Conservation (phyloP, 2,797 vertebrate species). For the Delichon dasypus region DNA sequence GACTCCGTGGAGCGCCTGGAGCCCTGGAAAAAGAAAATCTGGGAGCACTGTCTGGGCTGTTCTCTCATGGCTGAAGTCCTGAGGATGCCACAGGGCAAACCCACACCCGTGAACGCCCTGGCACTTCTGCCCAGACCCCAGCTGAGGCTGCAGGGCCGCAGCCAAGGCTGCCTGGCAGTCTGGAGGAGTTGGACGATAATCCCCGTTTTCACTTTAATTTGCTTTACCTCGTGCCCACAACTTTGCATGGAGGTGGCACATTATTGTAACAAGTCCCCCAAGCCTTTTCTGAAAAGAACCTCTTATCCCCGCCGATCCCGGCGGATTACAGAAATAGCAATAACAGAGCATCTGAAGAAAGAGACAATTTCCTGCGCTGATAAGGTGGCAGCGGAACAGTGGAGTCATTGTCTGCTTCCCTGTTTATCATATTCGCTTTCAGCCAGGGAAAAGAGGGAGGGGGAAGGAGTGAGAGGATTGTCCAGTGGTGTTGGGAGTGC, state of each 20-base stretch:
- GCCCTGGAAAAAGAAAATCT: background rate
- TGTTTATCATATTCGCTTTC: constrained; percentile 52
- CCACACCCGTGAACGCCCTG: background rate
- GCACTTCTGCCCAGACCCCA: background rate
- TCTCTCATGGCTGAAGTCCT: background rate
- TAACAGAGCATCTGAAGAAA: constrained; percentile 65
- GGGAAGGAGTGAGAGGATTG: background rate
- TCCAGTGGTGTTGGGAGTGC: background rate
- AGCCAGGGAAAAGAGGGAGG: background rate
- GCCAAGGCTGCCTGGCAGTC: background rate
- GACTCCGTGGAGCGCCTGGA: rapidly evolving
- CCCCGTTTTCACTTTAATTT: background rate
- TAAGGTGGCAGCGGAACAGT: constrained; percentile 55
- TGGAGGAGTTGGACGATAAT: background rate
- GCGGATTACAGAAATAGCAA: constrained; percentile 69
- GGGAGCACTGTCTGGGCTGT: rapidly evolving
- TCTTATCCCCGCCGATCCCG: constrained; percentile 64
- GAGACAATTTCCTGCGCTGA: constrained; percentile 69
- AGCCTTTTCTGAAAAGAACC: constrained; percentile 61
- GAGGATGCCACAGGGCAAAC: background rate
- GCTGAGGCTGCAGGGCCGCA: background rate
- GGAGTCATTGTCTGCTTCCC: constrained; percentile 56
- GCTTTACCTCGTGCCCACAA: constrained; percentile 29
- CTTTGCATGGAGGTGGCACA: constrained; percentile 59
- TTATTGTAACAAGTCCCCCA: constrained; percentile 70